Percentiles rank a stretch among this genome's conserved stretches.
Evolutionary conservation across 2,888 invertebrate species (phyloP).

Genomic region (Trypoxylon attenuatum): DNA sequence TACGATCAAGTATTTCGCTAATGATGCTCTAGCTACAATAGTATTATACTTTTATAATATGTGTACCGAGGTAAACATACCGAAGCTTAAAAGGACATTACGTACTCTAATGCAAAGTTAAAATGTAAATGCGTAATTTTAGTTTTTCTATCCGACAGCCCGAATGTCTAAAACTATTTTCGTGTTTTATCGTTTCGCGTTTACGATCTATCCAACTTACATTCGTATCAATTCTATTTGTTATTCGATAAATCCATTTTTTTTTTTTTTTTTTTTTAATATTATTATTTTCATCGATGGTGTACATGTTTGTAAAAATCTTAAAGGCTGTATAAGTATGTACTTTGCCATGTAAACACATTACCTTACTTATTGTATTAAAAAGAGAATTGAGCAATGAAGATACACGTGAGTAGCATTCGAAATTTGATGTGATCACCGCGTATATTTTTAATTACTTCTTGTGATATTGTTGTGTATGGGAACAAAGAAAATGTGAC

Average conservation of each 20-base stretch:
- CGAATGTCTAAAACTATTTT: too few relatives aligned
- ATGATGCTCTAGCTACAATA: neutral
- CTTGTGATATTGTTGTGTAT: neutral
- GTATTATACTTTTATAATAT: neutral
- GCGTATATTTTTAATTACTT: neutral
- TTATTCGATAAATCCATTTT: slow-evolving; percentile 8
- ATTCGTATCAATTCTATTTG: too few relatives aligned
- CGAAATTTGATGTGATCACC: too few relatives aligned
- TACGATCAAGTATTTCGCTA: neutral
- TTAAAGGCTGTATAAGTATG: too few relatives aligned
- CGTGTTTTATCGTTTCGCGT: too few relatives aligned
- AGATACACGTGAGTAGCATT: too few relatives aligned
- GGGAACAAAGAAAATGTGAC: neutral
- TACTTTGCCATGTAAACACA: too few relatives aligned
- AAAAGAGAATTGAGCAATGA: too few relatives aligned
- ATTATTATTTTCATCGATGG: neutral
- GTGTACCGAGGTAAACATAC: neutral
- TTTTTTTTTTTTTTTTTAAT: slow-evolving; percentile 27
- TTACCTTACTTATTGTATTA: too few relatives aligned
- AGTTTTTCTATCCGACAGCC: too few relatives aligned
- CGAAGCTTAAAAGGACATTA: neutral
- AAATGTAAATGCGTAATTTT: neutral
- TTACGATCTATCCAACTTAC: too few relatives aligned
- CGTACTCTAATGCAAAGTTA: neutral
- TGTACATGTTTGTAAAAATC: slow-evolving; percentile 15